Percentiles rank a stretch among this genome's conserved stretches.
Evolutionary conservation across 2,113 vertebrate genomes (phyloP).

Genomic region (Podilymbus podiceps): DNA sequence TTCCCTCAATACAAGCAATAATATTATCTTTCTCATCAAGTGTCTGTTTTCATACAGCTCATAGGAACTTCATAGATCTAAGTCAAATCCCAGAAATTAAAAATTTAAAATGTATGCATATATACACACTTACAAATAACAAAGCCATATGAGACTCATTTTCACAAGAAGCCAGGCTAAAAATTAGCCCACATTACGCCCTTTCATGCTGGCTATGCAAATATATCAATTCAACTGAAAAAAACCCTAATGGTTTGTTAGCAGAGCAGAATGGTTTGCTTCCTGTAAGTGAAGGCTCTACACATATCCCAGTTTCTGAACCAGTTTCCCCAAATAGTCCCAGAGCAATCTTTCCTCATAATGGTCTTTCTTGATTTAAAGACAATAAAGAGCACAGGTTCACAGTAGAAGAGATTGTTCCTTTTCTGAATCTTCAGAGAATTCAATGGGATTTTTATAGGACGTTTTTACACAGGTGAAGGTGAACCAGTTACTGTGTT

Average conservation of each 20-base stretch:
- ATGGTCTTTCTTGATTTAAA: conserved; percentile 27
- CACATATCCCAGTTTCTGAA: background rate
- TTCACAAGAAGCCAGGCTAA: background rate
- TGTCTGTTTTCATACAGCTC: background rate
- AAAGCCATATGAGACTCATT: background rate
- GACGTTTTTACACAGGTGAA: background rate
- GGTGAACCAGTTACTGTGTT: conserved; percentile 19
- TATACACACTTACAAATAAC: background rate
- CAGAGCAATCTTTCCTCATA: background rate
- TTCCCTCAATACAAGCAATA: rapidly evolving
- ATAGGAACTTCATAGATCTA: background rate
- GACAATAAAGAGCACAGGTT: conserved; percentile 28
- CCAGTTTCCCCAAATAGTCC: background rate
- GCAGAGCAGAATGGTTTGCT: background rate
- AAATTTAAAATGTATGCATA: background rate
- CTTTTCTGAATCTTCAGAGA: conserved; percentile 1
- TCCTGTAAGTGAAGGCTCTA: background rate
- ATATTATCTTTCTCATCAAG: background rate
- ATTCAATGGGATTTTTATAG: conserved; percentile 26
- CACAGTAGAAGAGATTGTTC: background rate
- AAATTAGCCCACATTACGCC: background rate
- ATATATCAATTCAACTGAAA: background rate
- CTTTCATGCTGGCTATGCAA: background rate
- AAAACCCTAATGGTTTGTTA: background rate
- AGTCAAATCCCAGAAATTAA: background rate